Evolutionary conservation across 2,113 vertebrate species (phyloP).

Genomic region (Phoxinus phoxinus): DNA sequence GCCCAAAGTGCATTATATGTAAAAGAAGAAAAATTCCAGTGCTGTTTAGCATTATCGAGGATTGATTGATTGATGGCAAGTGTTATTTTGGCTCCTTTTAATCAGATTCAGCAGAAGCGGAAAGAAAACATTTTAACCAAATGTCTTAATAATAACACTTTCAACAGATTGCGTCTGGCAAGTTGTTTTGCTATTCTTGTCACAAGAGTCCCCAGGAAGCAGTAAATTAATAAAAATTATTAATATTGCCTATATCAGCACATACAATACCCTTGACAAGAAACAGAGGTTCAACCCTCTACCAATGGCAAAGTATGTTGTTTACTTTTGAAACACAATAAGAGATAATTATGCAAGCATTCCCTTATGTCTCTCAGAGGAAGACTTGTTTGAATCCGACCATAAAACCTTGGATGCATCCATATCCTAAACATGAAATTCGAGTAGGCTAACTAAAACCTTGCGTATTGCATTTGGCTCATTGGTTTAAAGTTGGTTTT

Average conservation of each 20-base stretch:
- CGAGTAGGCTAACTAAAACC: background rate
- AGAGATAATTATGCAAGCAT: background rate
- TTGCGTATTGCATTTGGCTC: conserved; percentile 17
- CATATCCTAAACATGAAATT: conserved; percentile 13
- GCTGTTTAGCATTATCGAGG: background rate
- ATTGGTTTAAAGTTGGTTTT: conserved; percentile 33
- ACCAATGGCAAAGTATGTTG: conserved; percentile 8
- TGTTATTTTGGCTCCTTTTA: conserved; percentile 67
- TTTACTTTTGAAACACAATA: conserved; percentile 4
- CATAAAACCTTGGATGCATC: conserved; percentile 10
- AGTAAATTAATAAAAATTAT: conserved; percentile 97
- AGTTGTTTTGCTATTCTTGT: conserved; percentile 98
- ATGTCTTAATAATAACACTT: conserved; percentile 87
- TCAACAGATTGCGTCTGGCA: conserved; percentile 91
- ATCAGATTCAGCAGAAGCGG: conserved; percentile 70
- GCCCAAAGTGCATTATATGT: background rate
- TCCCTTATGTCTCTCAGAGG: conserved; percentile 14
- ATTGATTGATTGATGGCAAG: background rate
- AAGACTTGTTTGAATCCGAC: background rate
- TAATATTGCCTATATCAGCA: conserved; percentile 95
- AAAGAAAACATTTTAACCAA: conserved; percentile 63
- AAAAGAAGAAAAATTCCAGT: background rate
- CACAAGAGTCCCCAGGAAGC: conserved; percentile 90
- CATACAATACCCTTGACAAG: conserved; percentile 87
- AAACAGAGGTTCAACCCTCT: conserved; percentile 71